Base-by-base conservation (phyloP, 2,113 vertebrate genomes). In the Puma concolor region DNA sequence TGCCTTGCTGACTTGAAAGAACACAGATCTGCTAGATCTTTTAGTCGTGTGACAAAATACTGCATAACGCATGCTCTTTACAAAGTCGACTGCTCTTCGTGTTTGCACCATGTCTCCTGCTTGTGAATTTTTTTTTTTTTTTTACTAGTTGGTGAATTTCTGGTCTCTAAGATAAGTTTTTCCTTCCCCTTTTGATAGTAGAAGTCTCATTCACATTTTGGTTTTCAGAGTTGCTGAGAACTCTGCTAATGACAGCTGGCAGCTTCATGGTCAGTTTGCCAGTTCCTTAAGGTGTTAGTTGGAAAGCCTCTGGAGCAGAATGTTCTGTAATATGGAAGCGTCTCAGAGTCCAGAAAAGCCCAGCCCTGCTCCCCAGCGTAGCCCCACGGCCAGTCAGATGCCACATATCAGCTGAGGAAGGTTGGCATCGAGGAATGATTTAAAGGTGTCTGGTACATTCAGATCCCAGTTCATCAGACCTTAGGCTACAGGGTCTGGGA, bases 401-500 rank as follows among this genome's bases (percentile, higher is more conserved):
- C 44, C 29, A 52, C 23, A 0, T 16, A 84, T 96, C 96, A 97
- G 97, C 97, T 95, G 93, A 93, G 83, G 76, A 64, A 41, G 48
- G 48, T 23, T 94, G 96, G 95, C 16, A 1, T 21, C 50, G 72
- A 94, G 27, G 67, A 50, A 14, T 38, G 84, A 23, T 60, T 74
- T 44, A 54, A 66, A 92, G 72, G 80, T 48, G 66, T 91, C 89
- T 66, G 72, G 97, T 69, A 95, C 97, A 97, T 97, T 95, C 85
- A 80, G 94, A 95, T 97, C 96, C 85, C 12, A 25, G 67, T 66
- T 85, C 36, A 14, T 31, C 19, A 19, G 63, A 83, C 85, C 41
- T 80, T 12, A 83, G 79, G 83, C 63, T 48, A 25, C 66, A 8
- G 60, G 77, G 76, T 88, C 94, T 91, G 94, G 71, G 63, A 48